A percentile compares a stretch with the other conserved stretches of the same genome.
Evolutionary conservation across 2,797 vertebrate species (phyloP).

Genomic region (Chloroceryle inda): DNA sequence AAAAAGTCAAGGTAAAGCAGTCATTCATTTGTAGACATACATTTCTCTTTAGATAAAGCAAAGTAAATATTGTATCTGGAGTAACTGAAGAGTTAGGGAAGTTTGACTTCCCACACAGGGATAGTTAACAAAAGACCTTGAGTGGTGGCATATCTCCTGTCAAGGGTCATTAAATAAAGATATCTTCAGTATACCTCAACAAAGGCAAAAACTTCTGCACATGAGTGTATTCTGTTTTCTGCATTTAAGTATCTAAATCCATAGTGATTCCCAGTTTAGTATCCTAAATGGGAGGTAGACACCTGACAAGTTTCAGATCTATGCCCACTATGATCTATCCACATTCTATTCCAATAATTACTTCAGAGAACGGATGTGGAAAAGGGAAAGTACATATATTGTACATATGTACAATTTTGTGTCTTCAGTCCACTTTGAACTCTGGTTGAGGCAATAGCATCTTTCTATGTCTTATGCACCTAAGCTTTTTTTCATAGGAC

Average conservation of each 20-base stretch:
- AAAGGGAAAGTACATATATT: not conserved
- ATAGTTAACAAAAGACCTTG: not conserved
- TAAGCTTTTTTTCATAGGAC: not conserved
- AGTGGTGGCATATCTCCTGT: not conserved
- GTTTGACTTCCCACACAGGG: not conserved
- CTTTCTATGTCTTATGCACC: not conserved
- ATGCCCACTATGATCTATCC: not conserved
- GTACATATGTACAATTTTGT: rapidly evolving
- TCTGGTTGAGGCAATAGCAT: not conserved
- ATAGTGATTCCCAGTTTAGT: not conserved
- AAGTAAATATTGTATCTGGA: not conserved
- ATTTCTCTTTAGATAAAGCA: not conserved
- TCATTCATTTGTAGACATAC: not conserved
- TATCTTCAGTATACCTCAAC: not conserved
- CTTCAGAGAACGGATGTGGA: not conserved
- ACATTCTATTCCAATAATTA: not conserved
- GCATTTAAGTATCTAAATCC: not conserved
- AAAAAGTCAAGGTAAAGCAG: not conserved
- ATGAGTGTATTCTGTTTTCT: not conserved
- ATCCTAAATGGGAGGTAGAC: not conserved
- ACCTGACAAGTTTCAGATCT: not conserved
- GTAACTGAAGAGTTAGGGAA: not conserved
- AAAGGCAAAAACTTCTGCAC: not conserved
- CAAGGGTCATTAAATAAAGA: not conserved
- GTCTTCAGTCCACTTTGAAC: not conserved